These are phyloP conservation scores for Diuraphis noxia DNA, from an alignment of 1,140 invertebrate species.

Conservation along the genomic window DNA sequence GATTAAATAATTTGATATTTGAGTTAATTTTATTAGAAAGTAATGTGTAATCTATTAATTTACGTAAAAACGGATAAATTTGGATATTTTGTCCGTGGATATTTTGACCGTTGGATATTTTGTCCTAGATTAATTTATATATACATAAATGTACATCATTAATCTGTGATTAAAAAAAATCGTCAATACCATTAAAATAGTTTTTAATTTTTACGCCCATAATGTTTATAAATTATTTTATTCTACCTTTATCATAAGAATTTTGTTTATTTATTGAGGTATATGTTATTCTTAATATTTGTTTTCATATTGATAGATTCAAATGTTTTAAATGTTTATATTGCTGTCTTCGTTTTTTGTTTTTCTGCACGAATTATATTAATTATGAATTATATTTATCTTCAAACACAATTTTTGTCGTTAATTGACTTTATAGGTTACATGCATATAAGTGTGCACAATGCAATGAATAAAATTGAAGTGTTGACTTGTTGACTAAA, in stretches of 20 bases:
- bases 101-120: no score
- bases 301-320: neutral
- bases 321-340: slow-evolving; percentile 14
- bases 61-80: no score
- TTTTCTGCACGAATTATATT: neutral
- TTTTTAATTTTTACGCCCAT: neutral
- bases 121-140: no score
- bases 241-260: neutral
- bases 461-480: neutral
- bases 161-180: neutral
- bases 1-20: no score
- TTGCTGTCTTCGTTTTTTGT: neutral
- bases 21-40: no score
- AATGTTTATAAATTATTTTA: neutral
- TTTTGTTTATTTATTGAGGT: neutral
- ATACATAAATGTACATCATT: neutral
- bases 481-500: neutral
- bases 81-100: no score
- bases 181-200: neutral
- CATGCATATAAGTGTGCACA: neutral
- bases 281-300: neutral
- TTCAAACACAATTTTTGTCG: neutral
- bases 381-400: slow-evolving; percentile 21
- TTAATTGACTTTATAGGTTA: slow-evolving; percentile 3
- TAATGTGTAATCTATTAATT: no score